Evolutionary conservation across 2,797 vertebrate genomes (phyloP).

Genomic region (Channallabes apus): DNA sequence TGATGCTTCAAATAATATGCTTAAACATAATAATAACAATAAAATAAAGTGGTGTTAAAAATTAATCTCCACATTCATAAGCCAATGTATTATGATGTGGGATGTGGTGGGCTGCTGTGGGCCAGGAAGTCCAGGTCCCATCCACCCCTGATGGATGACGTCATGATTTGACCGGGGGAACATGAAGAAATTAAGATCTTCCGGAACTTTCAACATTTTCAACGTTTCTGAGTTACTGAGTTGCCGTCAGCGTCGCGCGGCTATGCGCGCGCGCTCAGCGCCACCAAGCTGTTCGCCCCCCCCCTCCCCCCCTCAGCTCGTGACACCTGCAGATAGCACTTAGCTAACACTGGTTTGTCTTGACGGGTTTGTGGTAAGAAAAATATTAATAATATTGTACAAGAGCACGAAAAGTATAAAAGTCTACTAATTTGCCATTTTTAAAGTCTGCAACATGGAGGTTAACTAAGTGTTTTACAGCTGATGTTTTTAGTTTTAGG

Average conservation of each 20-base stretch:
- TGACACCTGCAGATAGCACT: not conserved
- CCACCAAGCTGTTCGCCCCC: not conserved
- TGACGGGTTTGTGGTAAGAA: not conserved
- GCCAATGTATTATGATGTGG: too few species aligned
- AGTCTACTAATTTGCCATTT: not conserved
- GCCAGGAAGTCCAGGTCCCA: too few species aligned
- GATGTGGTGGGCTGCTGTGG: too few species aligned
- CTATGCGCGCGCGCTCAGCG: not conserved
- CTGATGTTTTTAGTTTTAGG: conserved; percentile 21
- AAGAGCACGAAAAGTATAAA: not conserved
- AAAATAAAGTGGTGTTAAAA: too few species aligned
- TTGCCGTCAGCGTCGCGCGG: not conserved
- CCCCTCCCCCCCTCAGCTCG: not conserved
- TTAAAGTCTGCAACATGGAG: not conserved
- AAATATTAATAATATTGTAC: too few species aligned
- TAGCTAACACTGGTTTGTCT: not conserved
- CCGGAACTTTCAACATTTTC: not conserved
- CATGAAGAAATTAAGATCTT: too few species aligned
- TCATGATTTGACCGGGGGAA: too few species aligned
- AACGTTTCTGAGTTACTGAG: not conserved
- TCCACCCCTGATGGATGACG: too few species aligned
- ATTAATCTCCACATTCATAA: too few species aligned
- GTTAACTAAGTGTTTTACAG: not conserved
- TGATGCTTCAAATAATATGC: too few species aligned
- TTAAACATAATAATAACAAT: too few species aligned